These are phyloP conservation scores for Argya squamiceps DNA, from an alignment of 2,797 vertebrate genomes.

Conservation along the genomic window DNA sequence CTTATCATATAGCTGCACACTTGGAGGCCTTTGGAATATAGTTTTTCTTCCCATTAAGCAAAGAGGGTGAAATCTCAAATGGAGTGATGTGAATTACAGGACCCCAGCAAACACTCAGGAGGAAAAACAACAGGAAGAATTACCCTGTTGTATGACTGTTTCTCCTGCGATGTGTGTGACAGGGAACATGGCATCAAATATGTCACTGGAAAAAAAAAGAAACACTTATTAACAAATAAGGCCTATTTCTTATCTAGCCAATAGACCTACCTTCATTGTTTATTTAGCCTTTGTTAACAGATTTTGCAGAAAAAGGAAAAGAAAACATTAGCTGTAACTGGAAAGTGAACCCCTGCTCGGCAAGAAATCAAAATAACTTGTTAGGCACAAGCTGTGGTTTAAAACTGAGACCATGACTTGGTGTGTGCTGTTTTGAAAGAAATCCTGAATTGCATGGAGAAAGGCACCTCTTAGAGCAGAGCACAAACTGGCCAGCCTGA, in stretches of 20 bases:
- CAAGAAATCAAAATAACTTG: constrained; percentile 12
- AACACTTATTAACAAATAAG: neutral
- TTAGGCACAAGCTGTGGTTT: neutral
- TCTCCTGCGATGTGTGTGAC: constrained; percentile 96
- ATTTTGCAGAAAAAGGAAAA: neutral
- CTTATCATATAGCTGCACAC: neutral
- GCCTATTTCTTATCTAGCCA: neutral
- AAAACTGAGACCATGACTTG: neutral
- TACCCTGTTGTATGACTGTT: constrained; percentile 97
- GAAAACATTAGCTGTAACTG: neutral
- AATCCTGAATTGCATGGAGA: neutral
- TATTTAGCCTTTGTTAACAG: neutral
- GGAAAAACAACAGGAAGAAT: neutral
- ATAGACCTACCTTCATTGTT: neutral
- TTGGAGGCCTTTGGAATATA: neutral
- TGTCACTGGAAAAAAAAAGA: constrained; percentile 83
- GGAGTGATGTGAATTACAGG: neutral
- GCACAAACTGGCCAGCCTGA: neutral
- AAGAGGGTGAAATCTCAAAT: neutral
- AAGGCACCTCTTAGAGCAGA: neutral
- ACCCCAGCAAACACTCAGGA: neutral
- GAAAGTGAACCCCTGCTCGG: neutral
- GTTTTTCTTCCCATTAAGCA: neutral
- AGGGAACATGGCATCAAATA: constrained; percentile 98
- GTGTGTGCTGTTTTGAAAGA: neutral